A percentile compares a stretch with the other conserved stretches of the same genome.
These are phyloP conservation scores for Centropristis striata DNA, from an alignment of 2,113 vertebrate genomes.

Conservation along the genomic window DNA sequence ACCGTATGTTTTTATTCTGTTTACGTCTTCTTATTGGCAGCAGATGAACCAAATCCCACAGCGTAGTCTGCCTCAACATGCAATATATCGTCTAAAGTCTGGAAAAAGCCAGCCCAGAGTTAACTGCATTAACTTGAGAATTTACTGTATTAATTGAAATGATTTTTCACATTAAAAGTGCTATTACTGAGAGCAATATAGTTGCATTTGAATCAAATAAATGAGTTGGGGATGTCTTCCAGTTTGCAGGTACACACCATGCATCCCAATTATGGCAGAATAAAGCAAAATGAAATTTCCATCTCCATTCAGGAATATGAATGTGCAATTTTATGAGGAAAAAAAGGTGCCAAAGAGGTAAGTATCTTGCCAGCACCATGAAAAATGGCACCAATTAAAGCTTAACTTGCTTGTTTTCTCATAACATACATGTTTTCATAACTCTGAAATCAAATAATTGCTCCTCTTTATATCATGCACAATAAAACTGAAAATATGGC, in stretches of 20 bases:
- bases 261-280: slow-evolving; percentile 85
- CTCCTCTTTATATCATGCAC: slow-evolving; percentile 95
- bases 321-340: slow-evolving; percentile 94
- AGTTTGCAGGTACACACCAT: slow-evolving; percentile 83
- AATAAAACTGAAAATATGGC: slow-evolving; percentile 97
- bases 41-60: slow-evolving; percentile 41
- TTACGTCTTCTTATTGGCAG: slow-evolving; percentile 37
- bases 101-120: slow-evolving; percentile 14
- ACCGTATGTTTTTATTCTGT: neutral
- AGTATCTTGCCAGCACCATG: slow-evolving; percentile 95
- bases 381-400: slow-evolving; percentile 99
- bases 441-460: slow-evolving; percentile 99
- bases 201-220: slow-evolving; percentile 72
- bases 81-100: slow-evolving; percentile 19
- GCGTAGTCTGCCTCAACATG: neutral
- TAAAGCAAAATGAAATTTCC: slow-evolving; percentile 84
- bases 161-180: slow-evolving; percentile 68
- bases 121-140: slow-evolving; percentile 69
- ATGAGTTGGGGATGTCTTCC: slow-evolving; percentile 59
- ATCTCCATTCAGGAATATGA: slow-evolving; percentile 94
- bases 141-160: slow-evolving; percentile 78
- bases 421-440: slow-evolving; percentile 99
- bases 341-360: slow-evolving; percentile 93
- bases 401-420: slow-evolving; percentile 99
- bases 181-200: slow-evolving; percentile 77